phyloP scores from a whole-genome alignment of 2,797 vertebrate species.

The Austrolebias charrua region DNA sequence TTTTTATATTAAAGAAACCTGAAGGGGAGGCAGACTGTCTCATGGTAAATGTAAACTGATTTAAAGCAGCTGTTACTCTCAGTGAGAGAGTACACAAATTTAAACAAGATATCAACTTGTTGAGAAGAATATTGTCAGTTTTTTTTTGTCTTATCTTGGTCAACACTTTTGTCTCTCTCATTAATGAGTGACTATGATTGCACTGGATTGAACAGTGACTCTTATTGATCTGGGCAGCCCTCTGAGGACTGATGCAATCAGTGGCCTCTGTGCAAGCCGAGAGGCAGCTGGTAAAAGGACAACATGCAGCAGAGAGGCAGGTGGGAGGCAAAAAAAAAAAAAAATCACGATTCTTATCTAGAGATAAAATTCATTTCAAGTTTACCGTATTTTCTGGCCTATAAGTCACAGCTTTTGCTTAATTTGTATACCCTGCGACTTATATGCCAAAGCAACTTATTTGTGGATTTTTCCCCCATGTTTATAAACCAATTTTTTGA shows the following conservation, averaged over 20 bases:
- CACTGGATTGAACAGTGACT: conserved; percentile 86
- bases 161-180: conserved; percentile 72
- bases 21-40: conserved; percentile 15
- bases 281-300: conserved; percentile 49
- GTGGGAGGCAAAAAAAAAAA: conserved; percentile 34
- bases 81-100: conserved; percentile 50
- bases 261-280: conserved; percentile 53
- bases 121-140: conserved; percentile 16
- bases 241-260: conserved; percentile 86
- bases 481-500: too few relatives aligned
- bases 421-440: too few relatives aligned
- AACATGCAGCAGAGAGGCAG: conserved; percentile 50
- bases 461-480: too few relatives aligned
- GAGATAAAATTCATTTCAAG: conserved; percentile 8
- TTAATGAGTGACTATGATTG: conserved; percentile 89
- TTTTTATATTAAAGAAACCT: conserved; percentile 29
- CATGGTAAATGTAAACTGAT: conserved; percentile 46
- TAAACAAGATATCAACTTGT: conserved; percentile 43
- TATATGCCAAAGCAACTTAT: too few relatives aligned
- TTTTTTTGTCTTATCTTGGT: conserved; percentile 27
- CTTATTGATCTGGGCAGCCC: conserved; percentile 87
- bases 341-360: not conserved
- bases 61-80: conserved; percentile 37
- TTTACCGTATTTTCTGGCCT: not conserved
- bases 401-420: too few relatives aligned